These are phyloP conservation scores for Anarrhichthys ocellatus DNA, from an alignment of 2,113 vertebrate genomes.

Conservation along the genomic window DNA sequence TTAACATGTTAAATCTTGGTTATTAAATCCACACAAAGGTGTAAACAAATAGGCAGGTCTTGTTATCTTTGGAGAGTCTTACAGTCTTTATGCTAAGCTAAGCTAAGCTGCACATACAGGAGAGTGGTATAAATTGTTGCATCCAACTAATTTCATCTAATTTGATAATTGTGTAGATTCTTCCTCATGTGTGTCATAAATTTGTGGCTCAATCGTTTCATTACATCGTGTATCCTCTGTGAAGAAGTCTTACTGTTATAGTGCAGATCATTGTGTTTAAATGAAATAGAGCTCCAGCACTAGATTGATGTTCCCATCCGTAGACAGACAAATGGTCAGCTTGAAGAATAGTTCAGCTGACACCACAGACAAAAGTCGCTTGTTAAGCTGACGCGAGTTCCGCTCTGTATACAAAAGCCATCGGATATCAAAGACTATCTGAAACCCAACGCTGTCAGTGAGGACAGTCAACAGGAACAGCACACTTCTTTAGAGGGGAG, in stretches of 20 bases:
- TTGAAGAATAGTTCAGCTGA: constrained; percentile 26
- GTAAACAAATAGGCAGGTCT: neutral
- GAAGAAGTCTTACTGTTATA: neutral
- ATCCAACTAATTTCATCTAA: neutral
- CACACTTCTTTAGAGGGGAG: constrained; percentile 21
- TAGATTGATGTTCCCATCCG: constrained; percentile 39
- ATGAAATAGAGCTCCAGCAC: constrained; percentile 22
- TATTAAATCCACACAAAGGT: neutral
- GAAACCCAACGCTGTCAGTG: constrained; percentile 29
- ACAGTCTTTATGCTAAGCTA: neutral
- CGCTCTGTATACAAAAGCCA: constrained; percentile 18
- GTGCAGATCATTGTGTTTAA: constrained; percentile 12
- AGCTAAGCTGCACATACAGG: neutral
- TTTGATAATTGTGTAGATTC: neutral
- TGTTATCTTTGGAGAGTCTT: neutral
- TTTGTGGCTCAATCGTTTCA: neutral
- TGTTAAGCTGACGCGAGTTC: constrained; percentile 42
- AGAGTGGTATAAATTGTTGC: neutral
- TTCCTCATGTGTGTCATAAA: neutral
- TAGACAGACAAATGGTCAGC: constrained; percentile 3
- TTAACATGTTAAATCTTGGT: neutral
- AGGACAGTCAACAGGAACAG: constrained; percentile 25
- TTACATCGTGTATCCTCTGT: neutral
- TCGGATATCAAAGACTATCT: constrained; percentile 5
- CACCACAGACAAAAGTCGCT: constrained; percentile 23